A percentile compares a stretch with the other conserved stretches of the same genome.
Evolutionary conservation across 2,888 invertebrate genomes (phyloP).

Genomic region (Tipula vernalis): DNA sequence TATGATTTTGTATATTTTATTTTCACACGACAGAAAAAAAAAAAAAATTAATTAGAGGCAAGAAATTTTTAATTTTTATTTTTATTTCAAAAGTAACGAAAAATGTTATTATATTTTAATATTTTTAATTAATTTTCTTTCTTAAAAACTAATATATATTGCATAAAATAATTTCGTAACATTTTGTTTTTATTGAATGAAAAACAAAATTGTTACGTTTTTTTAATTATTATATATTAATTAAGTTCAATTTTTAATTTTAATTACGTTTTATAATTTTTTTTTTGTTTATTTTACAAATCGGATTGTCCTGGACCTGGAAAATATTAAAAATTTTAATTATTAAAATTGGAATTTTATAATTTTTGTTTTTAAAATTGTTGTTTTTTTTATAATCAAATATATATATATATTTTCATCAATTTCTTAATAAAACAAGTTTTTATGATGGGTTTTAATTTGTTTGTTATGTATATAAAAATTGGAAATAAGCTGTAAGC

Average conservation of each 20-base stretch:
- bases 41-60: not conserved
- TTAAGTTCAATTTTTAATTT: not conserved
- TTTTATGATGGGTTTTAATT: slow-evolving; percentile 6
- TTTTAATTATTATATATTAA: not conserved
- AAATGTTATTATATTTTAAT: not conserved
- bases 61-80: not conserved
- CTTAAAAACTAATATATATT: not conserved
- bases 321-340: slow-evolving; percentile 26
- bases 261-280: not conserved
- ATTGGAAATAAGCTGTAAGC: not conserved
- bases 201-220: not conserved
- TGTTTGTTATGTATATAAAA: not conserved
- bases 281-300: slow-evolving; percentile 34
- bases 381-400: slow-evolving; percentile 15
- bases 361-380: not conserved
- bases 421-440: not conserved
- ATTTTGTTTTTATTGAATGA: not conserved
- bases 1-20: not conserved
- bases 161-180: not conserved
- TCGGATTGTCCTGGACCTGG: slow-evolving; percentile 49
- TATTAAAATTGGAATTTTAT: slow-evolving; percentile 13
- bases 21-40: not conserved
- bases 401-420: slow-evolving; percentile 15
- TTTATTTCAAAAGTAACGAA: not conserved
- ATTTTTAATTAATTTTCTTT: not conserved